These are phyloP conservation scores for Clivina fossor DNA, from an alignment of 2,888 invertebrate genomes.

Conservation along the genomic window DNA sequence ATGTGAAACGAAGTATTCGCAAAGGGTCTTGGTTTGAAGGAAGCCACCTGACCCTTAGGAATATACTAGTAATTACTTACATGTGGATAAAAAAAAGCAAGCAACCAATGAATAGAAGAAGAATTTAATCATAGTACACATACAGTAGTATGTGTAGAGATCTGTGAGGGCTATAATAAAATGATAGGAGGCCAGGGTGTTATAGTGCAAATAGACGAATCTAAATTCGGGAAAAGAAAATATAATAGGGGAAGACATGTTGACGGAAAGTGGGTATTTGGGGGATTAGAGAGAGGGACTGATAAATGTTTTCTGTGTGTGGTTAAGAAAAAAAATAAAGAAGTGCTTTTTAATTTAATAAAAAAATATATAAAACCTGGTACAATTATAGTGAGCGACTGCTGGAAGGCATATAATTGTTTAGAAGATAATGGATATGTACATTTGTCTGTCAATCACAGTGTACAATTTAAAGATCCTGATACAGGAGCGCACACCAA, in stretches of 20 bases:
- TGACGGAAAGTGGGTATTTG: slow-evolving; percentile 29
- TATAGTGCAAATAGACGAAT: slow-evolving; percentile 27
- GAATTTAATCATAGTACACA: too few relatives aligned
- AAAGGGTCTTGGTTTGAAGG: too few relatives aligned
- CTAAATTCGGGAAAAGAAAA: slow-evolving; percentile 23
- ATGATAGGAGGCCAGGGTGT: background rate
- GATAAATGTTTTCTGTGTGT: slow-evolving; percentile 11
- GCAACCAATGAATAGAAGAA: too few relatives aligned
- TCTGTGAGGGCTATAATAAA: background rate
- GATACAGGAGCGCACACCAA: slow-evolving; percentile 9
- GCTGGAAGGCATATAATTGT: slow-evolving; percentile 4
- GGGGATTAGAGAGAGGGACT: slow-evolving; percentile 21
- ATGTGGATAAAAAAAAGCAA: too few relatives aligned
- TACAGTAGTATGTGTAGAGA: slow-evolving; percentile 3
- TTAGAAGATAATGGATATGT: background rate
- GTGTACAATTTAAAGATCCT: background rate
- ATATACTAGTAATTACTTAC: too few relatives aligned
- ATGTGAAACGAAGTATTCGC: too few relatives aligned
- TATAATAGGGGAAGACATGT: slow-evolving; percentile 20
- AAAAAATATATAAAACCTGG: slow-evolving; percentile 4
- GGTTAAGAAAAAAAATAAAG: background rate
- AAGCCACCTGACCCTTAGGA: too few relatives aligned
- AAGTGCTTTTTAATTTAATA: background rate
- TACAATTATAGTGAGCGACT: slow-evolving; percentile 10
- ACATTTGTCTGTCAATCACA: slow-evolving; percentile 5